A percentile compares a stretch with the other conserved stretches of the same genome.
These are phyloP conservation scores for Patiria miniata DNA, from an alignment of 35 echinoderm and acorn worm genomes.

Conservation along the genomic window DNA sequence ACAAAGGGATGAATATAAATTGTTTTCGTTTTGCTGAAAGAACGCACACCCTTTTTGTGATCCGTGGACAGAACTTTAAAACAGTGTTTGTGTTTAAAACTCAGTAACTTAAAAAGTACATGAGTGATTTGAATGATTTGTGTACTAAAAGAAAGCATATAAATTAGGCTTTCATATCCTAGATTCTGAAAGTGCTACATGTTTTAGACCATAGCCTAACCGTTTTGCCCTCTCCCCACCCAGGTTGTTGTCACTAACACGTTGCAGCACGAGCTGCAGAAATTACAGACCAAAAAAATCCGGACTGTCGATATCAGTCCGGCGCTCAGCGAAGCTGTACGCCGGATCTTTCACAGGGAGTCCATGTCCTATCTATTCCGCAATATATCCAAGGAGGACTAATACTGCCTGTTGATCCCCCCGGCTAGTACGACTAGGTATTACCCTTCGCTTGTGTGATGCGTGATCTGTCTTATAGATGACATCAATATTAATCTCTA, in stretches of 20 bases:
- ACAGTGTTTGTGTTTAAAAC: no score
- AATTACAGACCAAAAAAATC: conserved; percentile 69
- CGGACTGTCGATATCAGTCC: conserved; percentile 60
- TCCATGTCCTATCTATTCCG: conserved; percentile 70
- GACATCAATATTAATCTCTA: no score
- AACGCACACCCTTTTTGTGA: no score
- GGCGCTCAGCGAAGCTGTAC: conserved; percentile 48
- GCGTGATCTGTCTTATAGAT: not conserved
- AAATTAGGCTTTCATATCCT: no score
- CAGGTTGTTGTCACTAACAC: conserved; percentile 77
- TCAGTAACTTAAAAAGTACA: no score
- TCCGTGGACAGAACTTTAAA: no score
- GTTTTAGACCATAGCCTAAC: no score
- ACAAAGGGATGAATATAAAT: no score
- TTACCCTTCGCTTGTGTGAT: not conserved
- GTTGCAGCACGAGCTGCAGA: conserved; percentile 52
- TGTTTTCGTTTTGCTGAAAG: no score
- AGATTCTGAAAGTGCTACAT: no score
- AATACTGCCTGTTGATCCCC: not conserved
- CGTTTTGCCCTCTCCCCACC: not conserved
- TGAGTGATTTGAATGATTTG: no score
- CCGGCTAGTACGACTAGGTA: not conserved
- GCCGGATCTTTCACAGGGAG: conserved; percentile 53
- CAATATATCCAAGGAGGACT: conserved; percentile 42
- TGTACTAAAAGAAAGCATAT: no score